Percentiles rank a stretch among this genome's conserved stretches.
Conservation (phyloP, 2,113 vertebrate species). For the Podocnemis expansa region DNA sequence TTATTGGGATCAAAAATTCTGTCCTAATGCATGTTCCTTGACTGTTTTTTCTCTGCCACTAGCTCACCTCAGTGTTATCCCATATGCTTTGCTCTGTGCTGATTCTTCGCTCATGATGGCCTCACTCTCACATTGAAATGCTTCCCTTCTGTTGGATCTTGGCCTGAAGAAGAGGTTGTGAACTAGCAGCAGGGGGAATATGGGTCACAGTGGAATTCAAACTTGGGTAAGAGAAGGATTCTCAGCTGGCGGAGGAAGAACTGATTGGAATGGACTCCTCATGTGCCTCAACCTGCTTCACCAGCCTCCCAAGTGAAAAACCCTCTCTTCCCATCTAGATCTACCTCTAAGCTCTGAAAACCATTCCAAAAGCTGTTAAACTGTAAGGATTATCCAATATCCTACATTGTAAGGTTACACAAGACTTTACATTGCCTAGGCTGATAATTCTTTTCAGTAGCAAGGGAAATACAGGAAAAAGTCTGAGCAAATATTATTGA, state of each 20-base stretch:
- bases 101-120: not conserved
- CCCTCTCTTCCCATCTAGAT: not conserved
- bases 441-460: constrained; percentile 10
- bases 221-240: rapidly evolving
- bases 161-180: not conserved
- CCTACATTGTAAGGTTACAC: not conserved
- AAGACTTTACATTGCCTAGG: constrained; percentile 33
- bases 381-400: not conserved
- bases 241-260: not conserved
- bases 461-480: not conserved
- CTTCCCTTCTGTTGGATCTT: not conserved
- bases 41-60: not conserved
- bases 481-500: constrained; percentile 36
- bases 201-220: not conserved
- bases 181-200: not conserved
- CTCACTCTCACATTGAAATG: not conserved
- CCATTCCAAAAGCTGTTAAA: not conserved
- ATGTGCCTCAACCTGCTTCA: not conserved
- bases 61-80: rapidly evolving
- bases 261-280: not conserved
- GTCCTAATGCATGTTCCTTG: rapidly evolving
- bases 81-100: not conserved
- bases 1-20: not conserved
- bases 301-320: not conserved
- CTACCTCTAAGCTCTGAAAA: not conserved